phyloP scores from a whole-genome alignment of 2,888 invertebrate species.

The Ophion costatus region DNA sequence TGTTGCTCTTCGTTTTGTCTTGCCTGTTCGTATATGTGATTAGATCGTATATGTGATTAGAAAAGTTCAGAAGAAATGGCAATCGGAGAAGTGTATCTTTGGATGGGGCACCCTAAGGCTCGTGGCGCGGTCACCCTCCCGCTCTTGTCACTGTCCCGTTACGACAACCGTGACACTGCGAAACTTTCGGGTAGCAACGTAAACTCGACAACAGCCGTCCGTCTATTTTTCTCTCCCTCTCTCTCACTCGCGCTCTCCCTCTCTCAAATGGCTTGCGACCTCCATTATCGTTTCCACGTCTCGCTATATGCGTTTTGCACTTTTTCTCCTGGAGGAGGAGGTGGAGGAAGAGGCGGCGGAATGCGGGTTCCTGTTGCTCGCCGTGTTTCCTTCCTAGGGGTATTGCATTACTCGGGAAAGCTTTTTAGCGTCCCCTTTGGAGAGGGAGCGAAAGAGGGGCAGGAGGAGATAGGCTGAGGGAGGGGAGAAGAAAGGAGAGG shows the following conservation, averaged over 20 bases:
- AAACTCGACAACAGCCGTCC: not conserved
- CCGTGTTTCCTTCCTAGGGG: not conserved
- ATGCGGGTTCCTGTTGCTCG: slow-evolving; percentile 10
- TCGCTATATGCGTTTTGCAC: not conserved
- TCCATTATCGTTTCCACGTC: slow-evolving; percentile 32
- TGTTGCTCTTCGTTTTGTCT: no score
- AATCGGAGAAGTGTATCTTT: not conserved
- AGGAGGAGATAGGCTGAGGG: no score
- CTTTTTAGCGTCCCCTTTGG: slow-evolving; percentile 13
- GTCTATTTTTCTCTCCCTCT: not conserved
- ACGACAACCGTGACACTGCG: no score
- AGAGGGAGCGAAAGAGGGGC: no score
- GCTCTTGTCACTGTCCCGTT: not conserved
- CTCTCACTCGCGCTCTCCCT: no score
- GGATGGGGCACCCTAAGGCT: not conserved
- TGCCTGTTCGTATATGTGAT: no score
- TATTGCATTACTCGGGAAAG: slow-evolving; percentile 34
- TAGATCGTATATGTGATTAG: no score
- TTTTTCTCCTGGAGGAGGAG: not conserved
- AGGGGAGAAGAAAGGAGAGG: no score
- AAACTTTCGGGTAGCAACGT: no score
- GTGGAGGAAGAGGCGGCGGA: not conserved
- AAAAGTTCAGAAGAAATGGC: slow-evolving; percentile 37
- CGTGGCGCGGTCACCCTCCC: not conserved
- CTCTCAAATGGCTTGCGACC: not conserved